Percentiles rank a stretch among this genome's conserved stretches.
These are phyloP conservation scores for Oncopeltus fasciatus DNA, from an alignment of 1,140 invertebrate genomes.

Conservation along the genomic window DNA sequence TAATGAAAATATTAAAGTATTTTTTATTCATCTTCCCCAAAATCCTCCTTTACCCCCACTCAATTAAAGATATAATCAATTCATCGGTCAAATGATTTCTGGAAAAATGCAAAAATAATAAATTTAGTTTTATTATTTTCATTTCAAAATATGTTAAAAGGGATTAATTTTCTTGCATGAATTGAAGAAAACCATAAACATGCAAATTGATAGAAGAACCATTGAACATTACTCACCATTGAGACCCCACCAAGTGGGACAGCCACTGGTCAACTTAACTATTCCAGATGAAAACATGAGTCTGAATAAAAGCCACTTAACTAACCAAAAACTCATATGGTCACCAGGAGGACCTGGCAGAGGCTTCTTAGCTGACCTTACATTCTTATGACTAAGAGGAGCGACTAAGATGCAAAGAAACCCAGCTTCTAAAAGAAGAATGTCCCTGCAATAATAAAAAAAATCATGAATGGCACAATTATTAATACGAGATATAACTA, in stretches of 20 bases:
- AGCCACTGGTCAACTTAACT: constrained; percentile 58
- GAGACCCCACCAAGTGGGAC: constrained; percentile 68
- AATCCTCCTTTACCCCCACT: too few species aligned
- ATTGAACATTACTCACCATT: constrained; percentile 43
- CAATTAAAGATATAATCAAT: too few species aligned
- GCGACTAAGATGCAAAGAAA: constrained; percentile 59
- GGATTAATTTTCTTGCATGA: too few species aligned
- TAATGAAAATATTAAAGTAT: too few species aligned
- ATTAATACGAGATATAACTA: too few species aligned
- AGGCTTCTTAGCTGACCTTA: constrained; percentile 25
- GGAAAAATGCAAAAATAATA: too few species aligned
- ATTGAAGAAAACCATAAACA: too few species aligned
- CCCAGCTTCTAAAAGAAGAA: constrained; percentile 59
- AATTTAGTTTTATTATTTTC: too few species aligned
- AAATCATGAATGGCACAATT: not conserved
- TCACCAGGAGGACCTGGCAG: constrained; percentile 32
- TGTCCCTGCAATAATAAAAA: constrained; percentile 43
- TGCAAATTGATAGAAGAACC: too few species aligned
- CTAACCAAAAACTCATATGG: constrained; percentile 50
- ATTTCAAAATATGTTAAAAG: too few species aligned
- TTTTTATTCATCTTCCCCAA: too few species aligned
- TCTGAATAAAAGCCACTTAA: constrained; percentile 64
- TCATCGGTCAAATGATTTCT: too few species aligned
- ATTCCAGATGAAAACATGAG: constrained; percentile 62
- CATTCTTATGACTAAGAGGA: constrained; percentile 37